A percentile compares a stretch with the other conserved stretches of the same genome.
Evolutionary conservation across 2,113 vertebrate species (phyloP).

Genomic region (Marcusenius ussheri): DNA sequence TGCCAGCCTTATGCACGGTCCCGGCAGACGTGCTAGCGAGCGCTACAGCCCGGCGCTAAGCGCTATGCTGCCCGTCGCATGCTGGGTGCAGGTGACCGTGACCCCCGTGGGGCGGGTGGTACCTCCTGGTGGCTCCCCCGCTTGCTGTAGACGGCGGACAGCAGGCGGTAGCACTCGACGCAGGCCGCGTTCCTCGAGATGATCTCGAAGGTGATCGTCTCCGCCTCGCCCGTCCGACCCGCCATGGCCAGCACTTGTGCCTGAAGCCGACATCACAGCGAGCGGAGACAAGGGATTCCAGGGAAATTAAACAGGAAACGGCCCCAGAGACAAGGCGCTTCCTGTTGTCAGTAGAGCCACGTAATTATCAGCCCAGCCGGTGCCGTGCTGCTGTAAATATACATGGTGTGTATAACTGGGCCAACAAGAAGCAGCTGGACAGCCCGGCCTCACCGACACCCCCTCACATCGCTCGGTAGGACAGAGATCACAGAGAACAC

Average conservation of each 20-base stretch:
- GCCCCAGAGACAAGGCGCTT: neutral
- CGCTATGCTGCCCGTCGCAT: neutral
- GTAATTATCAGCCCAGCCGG: neutral
- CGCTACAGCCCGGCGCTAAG: neutral
- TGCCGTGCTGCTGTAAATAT: neutral
- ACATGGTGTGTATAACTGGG: neutral
- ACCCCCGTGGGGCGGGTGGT: neutral
- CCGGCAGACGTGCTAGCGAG: neutral
- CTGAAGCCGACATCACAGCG: conserved; percentile 43
- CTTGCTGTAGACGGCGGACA: conserved; percentile 91
- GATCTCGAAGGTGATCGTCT: conserved; percentile 73
- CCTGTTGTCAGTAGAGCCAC: neutral
- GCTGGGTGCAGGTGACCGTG: neutral
- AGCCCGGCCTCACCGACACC: neutral
- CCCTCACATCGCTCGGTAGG: neutral
- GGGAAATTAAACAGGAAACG: neutral
- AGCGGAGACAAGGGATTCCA: neutral
- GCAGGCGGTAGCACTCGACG: conserved; percentile 85
- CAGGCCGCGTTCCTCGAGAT: conserved; percentile 66
- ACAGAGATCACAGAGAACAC: neutral
- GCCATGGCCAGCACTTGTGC: conserved; percentile 87
- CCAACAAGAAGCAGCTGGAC: neutral
- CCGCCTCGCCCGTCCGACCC: conserved; percentile 69
- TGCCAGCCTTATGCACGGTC: neutral
- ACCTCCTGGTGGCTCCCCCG: conserved; percentile 77